Conservation (phyloP, 1,140 invertebrate genomes). For the Meteorus sp. region DNA sequence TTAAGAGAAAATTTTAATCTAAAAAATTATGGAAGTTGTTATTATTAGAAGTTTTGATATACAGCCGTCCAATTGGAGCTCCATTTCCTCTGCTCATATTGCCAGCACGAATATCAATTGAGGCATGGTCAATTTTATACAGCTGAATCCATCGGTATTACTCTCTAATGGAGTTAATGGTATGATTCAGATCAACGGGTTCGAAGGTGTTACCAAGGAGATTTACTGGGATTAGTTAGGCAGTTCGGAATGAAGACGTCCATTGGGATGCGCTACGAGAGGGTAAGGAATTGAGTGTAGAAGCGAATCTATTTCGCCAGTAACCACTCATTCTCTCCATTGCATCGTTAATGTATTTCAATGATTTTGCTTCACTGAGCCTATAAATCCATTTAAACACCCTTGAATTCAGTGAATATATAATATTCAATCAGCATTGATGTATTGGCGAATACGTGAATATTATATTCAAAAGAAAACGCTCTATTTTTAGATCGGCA, state of each 20-base stretch:
- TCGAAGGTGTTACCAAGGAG: background rate
- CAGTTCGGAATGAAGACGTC: conserved; percentile 5
- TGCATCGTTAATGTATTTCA: conserved; percentile 37
- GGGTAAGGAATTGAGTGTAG: background rate
- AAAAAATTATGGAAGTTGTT: too few relatives aligned
- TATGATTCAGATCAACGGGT: background rate
- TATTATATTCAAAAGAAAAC: too few relatives aligned
- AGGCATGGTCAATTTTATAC: background rate
- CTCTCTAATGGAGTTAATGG: too few relatives aligned
- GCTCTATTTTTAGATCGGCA: too few relatives aligned
- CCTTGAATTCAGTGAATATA: too few relatives aligned
- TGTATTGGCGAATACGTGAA: too few relatives aligned
- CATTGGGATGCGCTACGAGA: conserved; percentile 3
- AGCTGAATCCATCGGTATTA: too few relatives aligned
- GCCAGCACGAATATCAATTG: too few relatives aligned
- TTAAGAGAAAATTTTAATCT: too few relatives aligned
- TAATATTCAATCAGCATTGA: too few relatives aligned
- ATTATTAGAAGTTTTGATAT: background rate
- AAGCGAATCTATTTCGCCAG: background rate
- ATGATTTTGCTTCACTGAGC: conserved; percentile 29
- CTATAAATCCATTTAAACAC: conserved; percentile 38
- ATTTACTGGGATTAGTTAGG: background rate
- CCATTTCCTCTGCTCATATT: too few relatives aligned
- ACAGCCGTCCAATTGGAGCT: too few relatives aligned
- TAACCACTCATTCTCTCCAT: conserved; percentile 20